A percentile compares a stretch with the other conserved stretches of the same genome.
Conservation (phyloP, 1,140 invertebrate species). For the Drosophila micromelanica region DNA sequence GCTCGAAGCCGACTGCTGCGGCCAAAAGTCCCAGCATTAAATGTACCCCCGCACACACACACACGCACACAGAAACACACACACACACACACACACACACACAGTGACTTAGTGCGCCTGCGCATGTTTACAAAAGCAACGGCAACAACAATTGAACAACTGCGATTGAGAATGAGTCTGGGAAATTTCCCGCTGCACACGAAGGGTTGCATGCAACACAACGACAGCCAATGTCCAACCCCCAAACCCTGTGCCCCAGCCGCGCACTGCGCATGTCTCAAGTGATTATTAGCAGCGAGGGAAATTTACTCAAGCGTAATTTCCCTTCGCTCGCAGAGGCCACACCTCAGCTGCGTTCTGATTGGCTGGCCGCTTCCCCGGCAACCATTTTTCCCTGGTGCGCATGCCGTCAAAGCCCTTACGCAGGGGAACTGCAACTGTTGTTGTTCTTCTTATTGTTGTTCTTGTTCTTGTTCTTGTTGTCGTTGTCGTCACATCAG, state of each 20-base stretch:
- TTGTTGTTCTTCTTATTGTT: constrained; percentile 2
- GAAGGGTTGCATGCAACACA: constrained; percentile 60
- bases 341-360: constrained; percentile 64
- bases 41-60: constrained; percentile 63
- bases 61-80: constrained; percentile 3
- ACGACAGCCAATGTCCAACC: constrained; percentile 38
- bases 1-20: constrained; percentile 12
- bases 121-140: constrained; percentile 82
- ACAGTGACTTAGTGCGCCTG: constrained; percentile 48
- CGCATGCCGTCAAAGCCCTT: constrained; percentile 45
- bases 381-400: constrained; percentile 65
- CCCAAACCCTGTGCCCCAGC: constrained; percentile 20
- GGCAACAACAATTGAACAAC: constrained; percentile 45
- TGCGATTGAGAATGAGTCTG: constrained; percentile 49
- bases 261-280: constrained; percentile 64
- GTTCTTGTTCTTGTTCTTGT: constrained; percentile 9
- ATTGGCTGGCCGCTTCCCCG: constrained; percentile 73
- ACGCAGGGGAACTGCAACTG: constrained; percentile 50
- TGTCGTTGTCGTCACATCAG: constrained; percentile 8
- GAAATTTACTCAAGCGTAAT: constrained; percentile 75
- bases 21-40: constrained; percentile 65
- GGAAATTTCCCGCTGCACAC: constrained; percentile 53
- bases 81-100: constrained; percentile 8
- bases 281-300: constrained; percentile 77
- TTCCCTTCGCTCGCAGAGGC: constrained; percentile 58